Evolutionary conservation across 2,113 vertebrate species (phyloP).

Genomic region (Datnioides undecimradiatus): DNA sequence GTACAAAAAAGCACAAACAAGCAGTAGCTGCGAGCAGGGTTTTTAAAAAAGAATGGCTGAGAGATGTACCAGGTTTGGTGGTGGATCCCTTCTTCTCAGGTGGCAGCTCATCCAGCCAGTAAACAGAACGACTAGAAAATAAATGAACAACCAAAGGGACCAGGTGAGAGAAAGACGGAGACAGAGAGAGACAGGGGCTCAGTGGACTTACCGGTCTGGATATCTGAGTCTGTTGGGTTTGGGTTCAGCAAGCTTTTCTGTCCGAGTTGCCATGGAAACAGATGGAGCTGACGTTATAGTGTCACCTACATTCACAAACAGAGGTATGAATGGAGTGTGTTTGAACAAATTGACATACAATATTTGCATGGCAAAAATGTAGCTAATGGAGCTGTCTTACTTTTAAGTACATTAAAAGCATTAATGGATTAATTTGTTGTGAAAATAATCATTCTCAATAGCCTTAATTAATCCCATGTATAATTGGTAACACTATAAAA

Average conservation of each 20-base stretch:
- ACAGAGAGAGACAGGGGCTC: not conserved
- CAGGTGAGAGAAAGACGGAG: not conserved
- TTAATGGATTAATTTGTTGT: not conserved
- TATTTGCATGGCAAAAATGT: not conserved
- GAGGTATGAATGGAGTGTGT: not conserved
- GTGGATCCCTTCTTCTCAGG: constrained; percentile 30
- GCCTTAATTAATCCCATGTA: not conserved
- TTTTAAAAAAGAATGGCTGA: too few species aligned
- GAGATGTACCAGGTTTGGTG: constrained; percentile 61
- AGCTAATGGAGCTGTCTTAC: not conserved
- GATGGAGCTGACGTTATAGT: not conserved
- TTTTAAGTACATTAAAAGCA: not conserved
- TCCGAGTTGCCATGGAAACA: constrained; percentile 71
- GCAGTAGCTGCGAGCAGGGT: too few species aligned
- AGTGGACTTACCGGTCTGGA: constrained; percentile 74
- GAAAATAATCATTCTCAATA: not conserved
- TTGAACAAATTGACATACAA: not conserved
- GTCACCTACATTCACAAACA: not conserved
- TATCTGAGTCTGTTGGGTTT: constrained; percentile 72
- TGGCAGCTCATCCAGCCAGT: constrained; percentile 81
- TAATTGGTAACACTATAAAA: too few species aligned
- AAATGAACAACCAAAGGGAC: constrained; percentile 2
- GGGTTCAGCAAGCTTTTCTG: constrained; percentile 67
- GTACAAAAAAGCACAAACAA: not conserved
- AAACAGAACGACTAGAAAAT: constrained; percentile 76